Percentiles rank a stretch among this genome's conserved stretches.
These are phyloP conservation scores for Hypolimnas misippus DNA, from an alignment of 2,888 invertebrate species.

Conservation along the genomic window DNA sequence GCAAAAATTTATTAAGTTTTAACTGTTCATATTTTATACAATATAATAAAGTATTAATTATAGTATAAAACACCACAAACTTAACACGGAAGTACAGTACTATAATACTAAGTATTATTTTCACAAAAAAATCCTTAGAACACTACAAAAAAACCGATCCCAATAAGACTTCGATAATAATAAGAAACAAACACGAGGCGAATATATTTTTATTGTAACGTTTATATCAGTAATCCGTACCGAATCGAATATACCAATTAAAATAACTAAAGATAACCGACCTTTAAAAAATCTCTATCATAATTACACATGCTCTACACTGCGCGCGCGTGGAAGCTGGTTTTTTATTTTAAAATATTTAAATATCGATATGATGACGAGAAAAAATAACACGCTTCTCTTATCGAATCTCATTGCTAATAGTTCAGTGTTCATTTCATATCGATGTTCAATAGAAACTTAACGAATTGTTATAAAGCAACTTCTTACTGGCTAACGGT, in stretches of 20 bases:
- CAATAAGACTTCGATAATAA: neutral
- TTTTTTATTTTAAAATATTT: slow-evolving; percentile 7
- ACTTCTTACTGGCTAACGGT: slow-evolving; percentile 48
- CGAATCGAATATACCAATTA: neutral
- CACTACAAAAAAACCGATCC: neutral
- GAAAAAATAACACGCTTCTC: neutral
- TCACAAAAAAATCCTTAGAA: too few species aligned
- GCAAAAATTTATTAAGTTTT: too few species aligned
- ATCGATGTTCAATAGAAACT: slow-evolving; percentile 2
- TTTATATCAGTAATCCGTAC: neutral
- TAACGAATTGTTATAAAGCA: neutral
- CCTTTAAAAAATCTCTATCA: neutral
- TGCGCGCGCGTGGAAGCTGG: neutral
- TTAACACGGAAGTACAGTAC: neutral
- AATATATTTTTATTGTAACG: slow-evolving; percentile 1
- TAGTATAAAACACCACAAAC: neutral
- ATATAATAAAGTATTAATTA: neutral
- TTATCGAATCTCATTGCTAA: neutral
- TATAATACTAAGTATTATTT: neutral
- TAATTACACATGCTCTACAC: slow-evolving; percentile 3
- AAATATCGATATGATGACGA: slow-evolving; percentile 3
- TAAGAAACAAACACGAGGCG: neutral
- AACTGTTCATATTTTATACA: too few species aligned
- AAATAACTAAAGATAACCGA: slow-evolving; percentile 8
- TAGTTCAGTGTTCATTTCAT: neutral